Base-by-base conservation (phyloP, 2,888 invertebrate species). In the Lasioglossum leucozonium region DNA sequence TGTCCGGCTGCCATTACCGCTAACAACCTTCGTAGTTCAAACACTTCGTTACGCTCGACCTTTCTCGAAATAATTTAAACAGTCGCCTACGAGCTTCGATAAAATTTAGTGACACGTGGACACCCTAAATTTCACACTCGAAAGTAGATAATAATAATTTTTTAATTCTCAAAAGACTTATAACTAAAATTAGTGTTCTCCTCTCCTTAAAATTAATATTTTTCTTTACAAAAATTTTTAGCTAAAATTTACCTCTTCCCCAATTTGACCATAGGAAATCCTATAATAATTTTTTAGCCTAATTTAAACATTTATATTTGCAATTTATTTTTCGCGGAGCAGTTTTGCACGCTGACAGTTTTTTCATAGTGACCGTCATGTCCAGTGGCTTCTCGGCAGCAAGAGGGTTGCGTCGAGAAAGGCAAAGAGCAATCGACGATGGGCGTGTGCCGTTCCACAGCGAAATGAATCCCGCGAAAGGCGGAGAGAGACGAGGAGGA, bases 341-440 rank as follows among this genome's bases (percentile, higher is more conserved):
- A 11, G 42, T 11, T 51, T 22, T 8, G 51, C 18, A 8, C 22
- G 2, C 8, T 51, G 47, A 4, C 8, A 51, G 10, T 51, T 16
- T 44, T 44, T 42, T 51, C 22, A 3, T n/a, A n/a, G 22, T 0
- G 22, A n/a, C n/a, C 51, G 55, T 22, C 2, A 22, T 51, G 5
- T n/a, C 11, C 55, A 55, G 55, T 55, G 55, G 55, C n/a, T n/a
- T 55, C n/a, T n/a, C 55, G 55, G 55, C 11, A 55, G 55, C 55
- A 11, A 55, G 55, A 26, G 55, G 55, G 55, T 55, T 55, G n/a
- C 10, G n/a, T 30, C 37, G 51, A 72, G 77, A 55, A 47, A 58
- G 40, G 26, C 18, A 34, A 44, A 72, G 81, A 73, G 80, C 85
- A 87, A 82, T 84, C 81, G 77, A 30, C 16, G 80, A 84, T 81